These are phyloP conservation scores for Peucedramus taeniatus DNA, from an alignment of 2,113 vertebrate species.

Conservation along the genomic window DNA sequence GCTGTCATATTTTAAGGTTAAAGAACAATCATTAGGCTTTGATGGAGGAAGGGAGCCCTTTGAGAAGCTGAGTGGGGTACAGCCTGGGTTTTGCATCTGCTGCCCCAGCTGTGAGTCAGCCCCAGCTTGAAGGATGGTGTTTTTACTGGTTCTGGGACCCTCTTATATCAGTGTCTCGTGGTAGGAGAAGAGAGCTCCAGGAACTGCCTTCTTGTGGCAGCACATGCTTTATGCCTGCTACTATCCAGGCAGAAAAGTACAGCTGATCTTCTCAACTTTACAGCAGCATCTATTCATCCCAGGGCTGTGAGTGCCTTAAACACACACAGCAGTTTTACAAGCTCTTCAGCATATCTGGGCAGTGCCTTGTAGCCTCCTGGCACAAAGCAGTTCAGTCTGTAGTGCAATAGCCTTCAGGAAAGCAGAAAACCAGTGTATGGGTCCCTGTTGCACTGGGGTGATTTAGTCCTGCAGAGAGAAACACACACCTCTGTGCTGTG, in stretches of 20 bases:
- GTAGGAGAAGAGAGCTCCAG: background rate
- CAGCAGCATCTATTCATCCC: background rate
- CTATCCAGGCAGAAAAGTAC: background rate
- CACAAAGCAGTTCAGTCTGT: background rate
- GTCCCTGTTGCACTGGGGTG: background rate
- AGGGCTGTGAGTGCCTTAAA: background rate
- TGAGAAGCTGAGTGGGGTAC: background rate
- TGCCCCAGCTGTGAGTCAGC: background rate
- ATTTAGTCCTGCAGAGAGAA: background rate
- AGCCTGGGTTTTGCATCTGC: background rate
- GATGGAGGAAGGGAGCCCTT: background rate
- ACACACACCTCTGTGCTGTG: rapidly evolving
- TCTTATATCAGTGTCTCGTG: rapidly evolving
- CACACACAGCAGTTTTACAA: background rate
- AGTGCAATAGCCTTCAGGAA: background rate
- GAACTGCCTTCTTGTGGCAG: background rate
- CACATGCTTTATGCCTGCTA: background rate
- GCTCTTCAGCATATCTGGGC: background rate
- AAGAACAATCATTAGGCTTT: background rate
- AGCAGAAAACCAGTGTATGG: background rate
- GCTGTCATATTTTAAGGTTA: background rate
- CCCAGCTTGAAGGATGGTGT: background rate
- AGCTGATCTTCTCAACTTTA: background rate
- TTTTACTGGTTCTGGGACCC: background rate
- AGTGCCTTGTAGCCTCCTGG: background rate